Conservation (phyloP, 2,113 vertebrate species). For the Sinocyclocheilus grahami region DNA sequence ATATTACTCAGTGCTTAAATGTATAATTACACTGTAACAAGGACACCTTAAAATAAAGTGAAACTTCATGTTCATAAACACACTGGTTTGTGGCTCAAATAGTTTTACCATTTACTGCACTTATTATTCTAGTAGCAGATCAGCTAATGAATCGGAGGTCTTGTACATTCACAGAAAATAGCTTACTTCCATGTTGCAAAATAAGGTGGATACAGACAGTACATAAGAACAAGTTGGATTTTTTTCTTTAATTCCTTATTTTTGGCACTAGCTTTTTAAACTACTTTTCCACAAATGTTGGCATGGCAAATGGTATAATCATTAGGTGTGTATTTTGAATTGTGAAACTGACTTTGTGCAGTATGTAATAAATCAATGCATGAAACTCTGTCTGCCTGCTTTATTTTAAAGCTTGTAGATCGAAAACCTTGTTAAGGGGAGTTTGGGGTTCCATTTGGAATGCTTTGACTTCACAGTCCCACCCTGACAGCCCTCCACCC, state of each 20-base stretch:
- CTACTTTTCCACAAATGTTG: background rate
- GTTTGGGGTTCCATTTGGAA: constrained; percentile 30
- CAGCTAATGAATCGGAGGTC: background rate
- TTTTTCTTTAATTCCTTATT: constrained; percentile 1
- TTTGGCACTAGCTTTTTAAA: background rate
- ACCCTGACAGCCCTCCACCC: constrained; percentile 44
- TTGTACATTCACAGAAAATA: background rate
- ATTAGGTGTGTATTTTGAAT: constrained; percentile 1
- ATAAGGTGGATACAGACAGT: background rate
- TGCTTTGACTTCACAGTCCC: constrained; percentile 25
- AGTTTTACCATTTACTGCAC: background rate
- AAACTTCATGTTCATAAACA: background rate
- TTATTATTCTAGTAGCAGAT: background rate
- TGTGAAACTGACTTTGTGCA: background rate
- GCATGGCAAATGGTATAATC: background rate
- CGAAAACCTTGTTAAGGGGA: background rate
- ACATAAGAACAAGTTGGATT: background rate
- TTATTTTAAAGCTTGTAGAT: constrained; percentile 7
- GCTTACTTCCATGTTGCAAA: background rate
- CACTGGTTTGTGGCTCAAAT: background rate
- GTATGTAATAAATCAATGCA: background rate
- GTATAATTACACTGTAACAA: no score
- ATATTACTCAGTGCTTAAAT: no score
- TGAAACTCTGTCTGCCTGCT: background rate
- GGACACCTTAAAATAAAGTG: no score